Evolutionary conservation across 2,797 vertebrate species (phyloP).

Genomic region (Myotis findleyi): DNA sequence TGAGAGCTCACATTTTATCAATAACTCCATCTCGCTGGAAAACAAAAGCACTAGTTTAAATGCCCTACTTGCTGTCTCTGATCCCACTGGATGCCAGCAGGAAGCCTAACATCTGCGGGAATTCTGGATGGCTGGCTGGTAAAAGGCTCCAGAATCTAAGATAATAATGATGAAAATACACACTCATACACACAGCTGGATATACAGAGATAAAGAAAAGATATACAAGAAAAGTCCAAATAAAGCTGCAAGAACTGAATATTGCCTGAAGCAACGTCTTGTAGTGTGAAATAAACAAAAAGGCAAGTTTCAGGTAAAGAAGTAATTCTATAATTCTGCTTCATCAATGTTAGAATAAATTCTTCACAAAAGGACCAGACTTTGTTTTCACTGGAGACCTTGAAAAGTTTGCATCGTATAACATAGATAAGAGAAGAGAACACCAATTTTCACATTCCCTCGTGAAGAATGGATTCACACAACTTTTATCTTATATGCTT

Average conservation of each 20-base stretch:
- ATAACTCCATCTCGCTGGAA: background rate
- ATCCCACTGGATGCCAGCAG: background rate
- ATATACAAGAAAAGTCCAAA: background rate
- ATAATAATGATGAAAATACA: background rate
- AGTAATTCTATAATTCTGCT: background rate
- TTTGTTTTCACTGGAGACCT: background rate
- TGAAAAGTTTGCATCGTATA: background rate
- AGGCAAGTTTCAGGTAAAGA: background rate
- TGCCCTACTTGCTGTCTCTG: background rate
- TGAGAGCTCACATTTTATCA: background rate
- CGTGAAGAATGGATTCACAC: background rate
- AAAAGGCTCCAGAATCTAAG: slow-evolving; percentile 13
- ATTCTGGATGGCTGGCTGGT: background rate
- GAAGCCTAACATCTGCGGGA: background rate
- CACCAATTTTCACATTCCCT: background rate
- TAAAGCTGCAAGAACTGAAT: background rate
- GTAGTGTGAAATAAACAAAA: slow-evolving; percentile 28
- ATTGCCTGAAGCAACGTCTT: background rate
- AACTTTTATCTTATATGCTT: background rate
- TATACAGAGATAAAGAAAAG: background rate
- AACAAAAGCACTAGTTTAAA: background rate
- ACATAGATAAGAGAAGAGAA: background rate
- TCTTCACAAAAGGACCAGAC: background rate
- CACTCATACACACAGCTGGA: background rate
- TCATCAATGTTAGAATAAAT: background rate